phyloP scores from a whole-genome alignment of 2,113 vertebrate species.

The Chelonoidis abingdonii region DNA sequence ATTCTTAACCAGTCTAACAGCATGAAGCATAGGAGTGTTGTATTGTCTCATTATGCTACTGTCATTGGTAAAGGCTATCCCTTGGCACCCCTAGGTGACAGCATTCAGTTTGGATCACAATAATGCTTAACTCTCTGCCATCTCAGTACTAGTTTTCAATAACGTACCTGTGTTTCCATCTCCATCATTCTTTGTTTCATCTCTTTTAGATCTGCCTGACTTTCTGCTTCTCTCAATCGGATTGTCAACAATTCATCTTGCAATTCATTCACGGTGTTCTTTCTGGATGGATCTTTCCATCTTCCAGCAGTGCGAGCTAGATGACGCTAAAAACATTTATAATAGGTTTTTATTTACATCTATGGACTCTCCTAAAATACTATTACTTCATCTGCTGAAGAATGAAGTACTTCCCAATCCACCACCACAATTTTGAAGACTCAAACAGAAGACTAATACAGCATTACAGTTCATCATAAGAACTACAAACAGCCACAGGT shows the following conservation, averaged over 20 bases:
- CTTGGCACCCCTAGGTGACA: not conserved
- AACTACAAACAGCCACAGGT: not conserved
- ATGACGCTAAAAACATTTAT: constrained; percentile 84
- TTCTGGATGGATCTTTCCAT: constrained; percentile 94
- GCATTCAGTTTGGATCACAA: not conserved
- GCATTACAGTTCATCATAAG: not conserved
- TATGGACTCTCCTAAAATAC: not conserved
- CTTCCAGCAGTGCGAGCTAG: constrained; percentile 91
- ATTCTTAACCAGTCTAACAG: not conserved
- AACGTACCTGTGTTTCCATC: constrained; percentile 93
- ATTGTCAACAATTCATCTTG: constrained; percentile 98
- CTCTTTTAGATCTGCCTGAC: constrained; percentile 92
- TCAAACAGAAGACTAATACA: not conserved
- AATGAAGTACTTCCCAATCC: not conserved
- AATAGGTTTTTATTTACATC: not conserved
- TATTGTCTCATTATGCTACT: not conserved
- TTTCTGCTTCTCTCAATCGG: constrained; percentile 93
- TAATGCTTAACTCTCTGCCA: not conserved
- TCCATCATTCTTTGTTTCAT: constrained; percentile 94
- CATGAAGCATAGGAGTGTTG: not conserved
- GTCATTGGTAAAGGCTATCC: rapidly evolving
- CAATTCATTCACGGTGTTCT: constrained; percentile 91
- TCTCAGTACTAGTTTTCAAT: rapidly evolving
- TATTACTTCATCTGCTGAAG: not conserved
- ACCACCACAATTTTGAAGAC: not conserved